phyloP scores from a whole-genome alignment of 1,140 invertebrate genomes.

The Sminthurides bifidus region DNA sequence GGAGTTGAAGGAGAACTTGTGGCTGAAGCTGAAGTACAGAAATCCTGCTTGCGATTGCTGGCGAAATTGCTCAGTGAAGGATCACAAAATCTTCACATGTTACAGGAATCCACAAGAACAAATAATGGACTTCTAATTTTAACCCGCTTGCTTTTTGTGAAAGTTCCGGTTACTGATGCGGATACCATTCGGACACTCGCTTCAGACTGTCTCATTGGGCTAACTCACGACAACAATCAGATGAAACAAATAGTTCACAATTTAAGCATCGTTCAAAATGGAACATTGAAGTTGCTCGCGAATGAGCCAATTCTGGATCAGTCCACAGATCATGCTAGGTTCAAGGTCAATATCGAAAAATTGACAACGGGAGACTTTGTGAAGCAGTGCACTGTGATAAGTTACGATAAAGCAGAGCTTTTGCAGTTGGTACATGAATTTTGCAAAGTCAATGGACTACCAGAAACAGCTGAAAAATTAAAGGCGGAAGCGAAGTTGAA shows the following conservation, averaged over 20 bases:
- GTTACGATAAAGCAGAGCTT: slow-evolving; percentile 74
- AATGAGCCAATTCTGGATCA: slow-evolving; percentile 64
- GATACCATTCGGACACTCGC: slow-evolving; percentile 84
- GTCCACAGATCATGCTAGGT: background rate
- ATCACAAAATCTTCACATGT: slow-evolving; percentile 74
- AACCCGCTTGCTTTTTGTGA: slow-evolving; percentile 67
- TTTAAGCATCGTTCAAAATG: slow-evolving; percentile 83
- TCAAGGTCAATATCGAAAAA: slow-evolving; percentile 5
- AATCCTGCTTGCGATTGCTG: slow-evolving; percentile 57
- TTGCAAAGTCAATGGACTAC: slow-evolving; percentile 56
- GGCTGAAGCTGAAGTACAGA: slow-evolving; percentile 77
- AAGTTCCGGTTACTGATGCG: slow-evolving; percentile 91
- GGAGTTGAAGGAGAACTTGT: slow-evolving; percentile 82
- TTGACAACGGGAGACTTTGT: background rate
- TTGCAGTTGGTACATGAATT: slow-evolving; percentile 86
- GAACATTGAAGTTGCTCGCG: slow-evolving; percentile 82
- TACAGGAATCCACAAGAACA: slow-evolving; percentile 80
- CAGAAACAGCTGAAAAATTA: background rate
- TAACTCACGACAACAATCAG: slow-evolving; percentile 74
- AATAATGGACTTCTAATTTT: slow-evolving; percentile 37
- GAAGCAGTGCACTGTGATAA: slow-evolving; percentile 6
- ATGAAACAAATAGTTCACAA: slow-evolving; percentile 92
- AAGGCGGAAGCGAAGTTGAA: background rate
- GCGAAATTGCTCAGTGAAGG: slow-evolving; percentile 30
- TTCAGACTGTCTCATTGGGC: slow-evolving; percentile 78